phyloP scores from a whole-genome alignment of 2,888 invertebrate genomes.

The Drosophila koepferae region DNA sequence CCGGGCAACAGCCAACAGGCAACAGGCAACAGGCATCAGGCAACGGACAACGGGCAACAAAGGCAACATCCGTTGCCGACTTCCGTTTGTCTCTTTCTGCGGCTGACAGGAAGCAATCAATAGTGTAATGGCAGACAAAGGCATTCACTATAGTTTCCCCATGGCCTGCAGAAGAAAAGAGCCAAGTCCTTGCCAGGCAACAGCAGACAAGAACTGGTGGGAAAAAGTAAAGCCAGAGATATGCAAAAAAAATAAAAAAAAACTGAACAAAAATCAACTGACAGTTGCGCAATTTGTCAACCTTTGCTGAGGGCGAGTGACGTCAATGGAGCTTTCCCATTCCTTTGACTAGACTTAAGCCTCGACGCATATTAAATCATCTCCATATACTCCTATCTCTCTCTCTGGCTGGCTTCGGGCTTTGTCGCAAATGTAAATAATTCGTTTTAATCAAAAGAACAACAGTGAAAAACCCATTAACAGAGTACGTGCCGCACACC shows the following conservation, averaged over 20 bases:
- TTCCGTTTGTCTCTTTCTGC: slow-evolving; percentile 67
- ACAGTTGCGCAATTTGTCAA: slow-evolving; percentile 68
- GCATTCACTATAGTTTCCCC: slow-evolving; percentile 61
- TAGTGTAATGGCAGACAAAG: slow-evolving; percentile 79
- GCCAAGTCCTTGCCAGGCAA: neutral
- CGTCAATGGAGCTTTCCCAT: neutral
- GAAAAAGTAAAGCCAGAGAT: slow-evolving; percentile 1
- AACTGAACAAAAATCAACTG: slow-evolving; percentile 41
- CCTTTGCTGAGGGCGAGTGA: slow-evolving; percentile 25
- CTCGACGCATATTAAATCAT: slow-evolving; percentile 22
- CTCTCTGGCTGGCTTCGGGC: neutral
- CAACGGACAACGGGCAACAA: slow-evolving; percentile 42
- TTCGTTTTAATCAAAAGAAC: slow-evolving; percentile 66
- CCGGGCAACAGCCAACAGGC: slow-evolving; percentile 8
- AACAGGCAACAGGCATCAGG: neutral
- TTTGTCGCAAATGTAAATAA: slow-evolving; percentile 65
- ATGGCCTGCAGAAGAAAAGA: slow-evolving; percentile 14
- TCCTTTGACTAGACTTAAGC: slow-evolving; percentile 2
- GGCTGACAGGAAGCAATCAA: slow-evolving; percentile 81
- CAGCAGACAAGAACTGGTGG: neutral
- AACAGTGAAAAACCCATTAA: slow-evolving; percentile 69
- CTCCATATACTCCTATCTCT: neutral
- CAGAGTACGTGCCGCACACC: slow-evolving; percentile 86
- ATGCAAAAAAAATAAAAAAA: too few relatives aligned
- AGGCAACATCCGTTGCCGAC: slow-evolving; percentile 65